Evolutionary conservation across 2,797 vertebrate genomes (phyloP).

Genomic region (Antennarius maculatus): DNA sequence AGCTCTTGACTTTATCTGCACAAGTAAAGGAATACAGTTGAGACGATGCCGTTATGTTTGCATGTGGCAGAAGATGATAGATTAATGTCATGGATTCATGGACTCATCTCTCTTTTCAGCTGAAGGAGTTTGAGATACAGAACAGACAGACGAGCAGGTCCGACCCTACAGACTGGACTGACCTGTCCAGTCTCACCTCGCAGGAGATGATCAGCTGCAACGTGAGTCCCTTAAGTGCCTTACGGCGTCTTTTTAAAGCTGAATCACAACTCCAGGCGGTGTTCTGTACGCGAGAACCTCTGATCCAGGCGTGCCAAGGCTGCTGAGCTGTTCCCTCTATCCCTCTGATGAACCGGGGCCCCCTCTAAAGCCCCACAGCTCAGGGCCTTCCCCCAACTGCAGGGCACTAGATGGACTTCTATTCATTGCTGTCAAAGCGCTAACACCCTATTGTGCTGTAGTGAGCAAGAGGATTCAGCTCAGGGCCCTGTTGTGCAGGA

Average conservation of each 20-base stretch:
- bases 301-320: slow-evolving; percentile 48
- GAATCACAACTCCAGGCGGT: slow-evolving; percentile 41
- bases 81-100: slow-evolving; percentile 4
- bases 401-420: slow-evolving; percentile 63
- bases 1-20: neutral
- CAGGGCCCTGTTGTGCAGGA: slow-evolving; percentile 72
- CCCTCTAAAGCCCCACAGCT: slow-evolving; percentile 70
- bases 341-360: slow-evolving; percentile 68
- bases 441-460: slow-evolving; percentile 80
- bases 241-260: slow-evolving; percentile 34
- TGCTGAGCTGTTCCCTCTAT: slow-evolving; percentile 63
- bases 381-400: slow-evolving; percentile 66
- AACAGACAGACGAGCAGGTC: slow-evolving; percentile 79
- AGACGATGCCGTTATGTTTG: neutral
- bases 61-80: neutral
- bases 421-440: slow-evolving; percentile 79
- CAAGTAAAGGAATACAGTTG: neutral
- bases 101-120: slow-evolving; percentile 70
- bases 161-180: slow-evolving; percentile 83
- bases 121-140: slow-evolving; percentile 93
- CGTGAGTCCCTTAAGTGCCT: slow-evolving; percentile 80
- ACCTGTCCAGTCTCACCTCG: slow-evolving; percentile 76
- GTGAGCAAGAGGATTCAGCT: slow-evolving; percentile 71
- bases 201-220: slow-evolving; percentile 86
- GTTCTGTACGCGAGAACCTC: slow-evolving; percentile 24